Evolutionary conservation across 2,113 vertebrate species (phyloP).

Genomic region (Podiceps cristatus): DNA sequence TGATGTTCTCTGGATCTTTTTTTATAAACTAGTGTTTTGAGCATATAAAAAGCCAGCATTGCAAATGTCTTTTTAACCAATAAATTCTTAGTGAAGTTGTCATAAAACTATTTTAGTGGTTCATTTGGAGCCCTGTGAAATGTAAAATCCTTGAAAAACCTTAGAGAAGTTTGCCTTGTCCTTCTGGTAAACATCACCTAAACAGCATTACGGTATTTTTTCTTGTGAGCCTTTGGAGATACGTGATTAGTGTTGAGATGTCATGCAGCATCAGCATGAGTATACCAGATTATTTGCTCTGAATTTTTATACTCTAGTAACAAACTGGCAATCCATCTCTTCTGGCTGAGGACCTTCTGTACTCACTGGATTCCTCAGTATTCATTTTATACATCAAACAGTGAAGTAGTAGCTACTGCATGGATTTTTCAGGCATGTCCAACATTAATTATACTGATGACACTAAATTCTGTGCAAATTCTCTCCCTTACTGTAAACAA

Average conservation of each 20-base stretch:
- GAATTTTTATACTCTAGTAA: not conserved
- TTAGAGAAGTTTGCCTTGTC: not conserved
- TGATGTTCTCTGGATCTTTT: not conserved
- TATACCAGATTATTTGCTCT: not conserved
- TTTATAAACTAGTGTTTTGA: not conserved
- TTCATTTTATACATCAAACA: not conserved
- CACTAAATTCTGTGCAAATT: not conserved
- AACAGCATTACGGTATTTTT: not conserved
- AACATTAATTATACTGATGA: not conserved
- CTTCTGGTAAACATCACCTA: not conserved
- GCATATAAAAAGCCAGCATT: not conserved
- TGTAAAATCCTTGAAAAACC: not conserved
- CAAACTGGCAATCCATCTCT: not conserved
- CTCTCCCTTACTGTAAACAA: not conserved
- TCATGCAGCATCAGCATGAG: not conserved
- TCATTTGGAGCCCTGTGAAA: not conserved
- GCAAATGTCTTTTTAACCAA: not conserved
- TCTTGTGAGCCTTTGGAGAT: not conserved
- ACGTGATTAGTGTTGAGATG: not conserved
- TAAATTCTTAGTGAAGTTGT: not conserved
- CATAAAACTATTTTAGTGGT: not conserved
- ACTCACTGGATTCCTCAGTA: not conserved
- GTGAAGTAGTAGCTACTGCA: not conserved
- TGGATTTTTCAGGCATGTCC: not conserved
- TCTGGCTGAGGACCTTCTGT: not conserved